phyloP scores from a whole-genome alignment of 2,888 invertebrate species.

The Cantharis nigra region DNA sequence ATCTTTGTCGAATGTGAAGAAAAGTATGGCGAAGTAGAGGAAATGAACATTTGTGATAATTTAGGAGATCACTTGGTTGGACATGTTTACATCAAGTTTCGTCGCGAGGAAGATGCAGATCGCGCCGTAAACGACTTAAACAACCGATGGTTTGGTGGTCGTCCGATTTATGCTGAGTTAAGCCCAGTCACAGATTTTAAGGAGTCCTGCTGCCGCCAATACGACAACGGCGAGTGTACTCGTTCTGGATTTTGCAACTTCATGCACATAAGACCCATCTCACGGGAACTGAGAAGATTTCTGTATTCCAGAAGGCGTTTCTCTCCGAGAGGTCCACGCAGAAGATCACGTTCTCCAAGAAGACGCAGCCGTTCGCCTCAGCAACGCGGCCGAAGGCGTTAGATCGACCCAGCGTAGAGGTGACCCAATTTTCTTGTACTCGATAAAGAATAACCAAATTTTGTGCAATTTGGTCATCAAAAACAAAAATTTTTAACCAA shows the following conservation, averaged over 20 bases:
- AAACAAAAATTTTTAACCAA: background rate
- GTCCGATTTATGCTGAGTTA: slow-evolving; percentile 96
- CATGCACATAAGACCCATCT: slow-evolving; percentile 99
- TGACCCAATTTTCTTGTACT: background rate
- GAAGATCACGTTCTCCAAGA: slow-evolving; percentile 12
- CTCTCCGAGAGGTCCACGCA: slow-evolving; percentile 23
- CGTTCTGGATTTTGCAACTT: slow-evolving; percentile 99
- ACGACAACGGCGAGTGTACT: slow-evolving; percentile 99
- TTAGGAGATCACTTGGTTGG: slow-evolving; percentile 98
- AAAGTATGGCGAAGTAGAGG: slow-evolving; percentile 99
- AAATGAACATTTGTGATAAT: slow-evolving; percentile 99
- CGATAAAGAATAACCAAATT: background rate
- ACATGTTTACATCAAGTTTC: slow-evolving; percentile 98
- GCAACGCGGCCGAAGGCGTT: slow-evolving; percentile 59
- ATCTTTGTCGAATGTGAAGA: slow-evolving; percentile 98
- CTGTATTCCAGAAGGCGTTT: slow-evolving; percentile 71
- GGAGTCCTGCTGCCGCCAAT: slow-evolving; percentile 98
- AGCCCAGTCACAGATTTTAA: slow-evolving; percentile 99
- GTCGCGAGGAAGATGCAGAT: slow-evolving; percentile 97
- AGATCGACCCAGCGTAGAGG: slow-evolving; percentile 29
- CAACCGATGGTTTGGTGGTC: slow-evolving; percentile 98
- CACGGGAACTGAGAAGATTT: slow-evolving; percentile 84
- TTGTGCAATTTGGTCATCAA: background rate
- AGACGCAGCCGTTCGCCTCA: slow-evolving; percentile 55
- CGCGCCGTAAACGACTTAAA: slow-evolving; percentile 96